Conservation (phyloP, 2,797 vertebrate species). For the Diceros bicornis region DNA sequence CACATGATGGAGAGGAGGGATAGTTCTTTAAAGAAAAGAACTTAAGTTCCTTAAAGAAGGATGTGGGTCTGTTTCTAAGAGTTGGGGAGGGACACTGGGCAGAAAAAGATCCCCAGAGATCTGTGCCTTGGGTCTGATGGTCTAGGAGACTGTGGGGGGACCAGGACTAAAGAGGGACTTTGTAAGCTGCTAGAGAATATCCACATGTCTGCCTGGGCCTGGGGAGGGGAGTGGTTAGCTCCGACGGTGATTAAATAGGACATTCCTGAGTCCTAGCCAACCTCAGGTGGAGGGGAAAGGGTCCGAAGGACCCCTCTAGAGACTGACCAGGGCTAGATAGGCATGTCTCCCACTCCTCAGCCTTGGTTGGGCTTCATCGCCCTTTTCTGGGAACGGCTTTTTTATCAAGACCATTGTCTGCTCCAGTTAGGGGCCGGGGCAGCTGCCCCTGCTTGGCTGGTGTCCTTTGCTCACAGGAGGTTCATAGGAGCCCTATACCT, state of each 20-base stretch:
- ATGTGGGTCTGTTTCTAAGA: slow-evolving; percentile 9
- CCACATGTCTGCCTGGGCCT: background rate
- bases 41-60: background rate
- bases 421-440: background rate
- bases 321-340: background rate
- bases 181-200: background rate
- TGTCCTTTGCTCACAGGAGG: background rate
- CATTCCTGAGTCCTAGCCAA: background rate
- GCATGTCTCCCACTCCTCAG: background rate
- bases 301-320: background rate
- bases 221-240: background rate
- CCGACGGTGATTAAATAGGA: slow-evolving; percentile 18
- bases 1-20: background rate
- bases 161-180: background rate
- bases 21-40: slow-evolving; percentile 18
- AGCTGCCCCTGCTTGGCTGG: background rate
- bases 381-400: background rate
- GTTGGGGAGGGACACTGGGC: background rate
- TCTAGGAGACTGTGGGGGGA: background rate
- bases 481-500: background rate
- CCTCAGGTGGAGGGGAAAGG: background rate
- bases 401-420: slow-evolving; percentile 5
- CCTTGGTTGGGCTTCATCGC: background rate
- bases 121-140: background rate
- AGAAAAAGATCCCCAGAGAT: background rate